Percentiles rank a stretch among this genome's conserved stretches.
Conservation (phyloP, 35 echinoderm and acorn worm genomes). For the Eucidaris tribuloides region DNA sequence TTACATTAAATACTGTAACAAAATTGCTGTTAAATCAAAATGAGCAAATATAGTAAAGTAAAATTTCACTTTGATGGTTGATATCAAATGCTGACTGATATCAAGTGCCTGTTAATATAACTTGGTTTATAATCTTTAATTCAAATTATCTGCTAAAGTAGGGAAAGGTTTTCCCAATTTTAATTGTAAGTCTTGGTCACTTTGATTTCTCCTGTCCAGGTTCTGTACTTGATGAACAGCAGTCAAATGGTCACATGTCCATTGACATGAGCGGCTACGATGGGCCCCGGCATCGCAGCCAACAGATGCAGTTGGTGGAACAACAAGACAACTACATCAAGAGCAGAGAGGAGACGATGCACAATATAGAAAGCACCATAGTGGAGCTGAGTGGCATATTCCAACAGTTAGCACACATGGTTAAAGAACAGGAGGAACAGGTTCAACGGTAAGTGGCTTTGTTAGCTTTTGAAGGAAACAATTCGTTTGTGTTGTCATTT, state of each 20-base stretch:
- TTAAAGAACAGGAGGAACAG: slow-evolving; percentile 98
- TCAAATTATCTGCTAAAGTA: too few species aligned
- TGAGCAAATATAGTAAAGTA: too few species aligned
- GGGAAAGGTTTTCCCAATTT: too few species aligned
- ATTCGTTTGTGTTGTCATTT: neutral
- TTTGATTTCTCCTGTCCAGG: slow-evolving; percentile 33
- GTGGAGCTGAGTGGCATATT: slow-evolving; percentile 98
- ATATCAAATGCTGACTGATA: too few species aligned
- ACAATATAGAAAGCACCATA: slow-evolving; percentile 95
- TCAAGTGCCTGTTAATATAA: too few species aligned
- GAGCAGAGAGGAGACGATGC: slow-evolving; percentile 90
- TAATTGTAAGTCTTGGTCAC: too few species aligned
- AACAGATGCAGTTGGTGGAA: slow-evolving; percentile 88
- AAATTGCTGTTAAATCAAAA: too few species aligned
- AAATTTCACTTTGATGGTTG: too few species aligned
- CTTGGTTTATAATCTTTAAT: too few species aligned
- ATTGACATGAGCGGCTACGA: slow-evolving; percentile 90
- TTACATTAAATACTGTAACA: too few species aligned
- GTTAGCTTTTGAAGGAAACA: neutral
- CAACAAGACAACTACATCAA: slow-evolving; percentile 95
- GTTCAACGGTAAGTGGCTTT: slow-evolving; percentile 82
- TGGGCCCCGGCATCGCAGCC: slow-evolving; percentile 63
- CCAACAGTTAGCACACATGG: slow-evolving; percentile 98
- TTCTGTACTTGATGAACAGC: slow-evolving; percentile 79
- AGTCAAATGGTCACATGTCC: slow-evolving; percentile 64